Base-by-base conservation (phyloP, 2,113 vertebrate genomes). In the Sphyrna mokarran region DNA sequence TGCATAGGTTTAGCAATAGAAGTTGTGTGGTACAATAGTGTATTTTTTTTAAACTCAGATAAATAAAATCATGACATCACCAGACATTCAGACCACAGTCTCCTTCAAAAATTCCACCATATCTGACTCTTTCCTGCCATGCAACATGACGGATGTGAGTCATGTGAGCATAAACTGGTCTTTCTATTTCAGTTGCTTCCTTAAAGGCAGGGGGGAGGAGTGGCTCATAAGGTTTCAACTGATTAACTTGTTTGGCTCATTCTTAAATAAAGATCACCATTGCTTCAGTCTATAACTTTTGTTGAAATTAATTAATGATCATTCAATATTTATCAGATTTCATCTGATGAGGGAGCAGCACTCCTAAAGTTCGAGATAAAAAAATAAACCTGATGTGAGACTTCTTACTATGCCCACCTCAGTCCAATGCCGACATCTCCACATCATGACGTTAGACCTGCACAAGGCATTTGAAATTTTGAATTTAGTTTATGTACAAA, bases 141-240 rank as follows among this genome's bases (percentile, higher is more conserved):
- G 43, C 94, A 72, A 61, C 68, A 29, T 95, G 94, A 95, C 40
- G 43, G 69, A 95, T 72, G n/a, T 94, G 69, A 95, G 94, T 95
- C 94, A 94, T 70, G 69, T 72, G 94, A 72, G 43, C 37, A 54
- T 70, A 95, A 95, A 8, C 40, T 40, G 43, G 94, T 54, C 69
- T 95, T 95, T 95, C 69, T 54, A 76, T 70, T 72, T 95, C 22
- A 72, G 29, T 95, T 70, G 40, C 69, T 48, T 95, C 68, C 94
- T 93, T 63, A 72, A 95, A 54, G 69, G 23, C 94, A 10, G 40
- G 94, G 40, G 40, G 11, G 20, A 66, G 61, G 89, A n/a, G 80
- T 7, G 11, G 68, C 14, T 48, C 16, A 54, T 40, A 26, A 40
- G 43, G 37, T 95, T 95, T 72, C 43, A 54, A 37, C 22, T 95